Base-by-base conservation (phyloP, 2,888 invertebrate species). In the Gibbula magus region DNA sequence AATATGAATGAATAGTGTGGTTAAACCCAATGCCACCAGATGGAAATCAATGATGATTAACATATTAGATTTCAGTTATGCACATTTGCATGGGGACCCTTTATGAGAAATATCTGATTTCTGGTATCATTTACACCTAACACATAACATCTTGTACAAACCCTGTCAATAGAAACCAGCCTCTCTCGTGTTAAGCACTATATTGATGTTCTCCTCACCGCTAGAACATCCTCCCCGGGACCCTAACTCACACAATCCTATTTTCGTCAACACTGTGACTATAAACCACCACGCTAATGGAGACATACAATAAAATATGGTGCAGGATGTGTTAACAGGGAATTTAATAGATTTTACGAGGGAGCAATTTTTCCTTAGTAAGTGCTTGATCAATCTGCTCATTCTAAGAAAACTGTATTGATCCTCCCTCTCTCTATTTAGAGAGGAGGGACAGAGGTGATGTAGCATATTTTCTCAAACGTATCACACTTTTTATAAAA, bases 241-340 rank as follows among this genome's bases (percentile, higher is more conserved):
- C 70, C 18, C 35, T 70, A 70, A 70, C 13, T 70, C 70, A 70
- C 32, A 32, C 70, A 35, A 32, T 8, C 39, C 70, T 70, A 70
- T 70, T 70, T 70, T 70, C 70, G n/a, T 20, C 13, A 32, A 25
- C 7, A 20, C 29, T 35, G 35, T 8, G 39, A 39, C 70, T 16
- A 70, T 70, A 70, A 70, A 70, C 70, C 70, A 18, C 13, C 39
- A 20, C 18, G 70, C 70, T 70, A 70, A 70, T 70, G 70, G 70
- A 70, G 35, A 16, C 39, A 32, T 18, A 10, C 18, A 32, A 70
- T 70, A 70, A 70, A 70, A 35, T 32, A 70, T 70, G 67, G 10
- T 67, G 29, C 32, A 29, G n/a, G 67, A 29, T 35, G 67, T 70
- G 70, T 35, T 32, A 70, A 39, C 70, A 39, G 39, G 16, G 70